phyloP scores from a whole-genome alignment of 2,113 vertebrate genomes.

The Charadrius vociferus region DNA sequence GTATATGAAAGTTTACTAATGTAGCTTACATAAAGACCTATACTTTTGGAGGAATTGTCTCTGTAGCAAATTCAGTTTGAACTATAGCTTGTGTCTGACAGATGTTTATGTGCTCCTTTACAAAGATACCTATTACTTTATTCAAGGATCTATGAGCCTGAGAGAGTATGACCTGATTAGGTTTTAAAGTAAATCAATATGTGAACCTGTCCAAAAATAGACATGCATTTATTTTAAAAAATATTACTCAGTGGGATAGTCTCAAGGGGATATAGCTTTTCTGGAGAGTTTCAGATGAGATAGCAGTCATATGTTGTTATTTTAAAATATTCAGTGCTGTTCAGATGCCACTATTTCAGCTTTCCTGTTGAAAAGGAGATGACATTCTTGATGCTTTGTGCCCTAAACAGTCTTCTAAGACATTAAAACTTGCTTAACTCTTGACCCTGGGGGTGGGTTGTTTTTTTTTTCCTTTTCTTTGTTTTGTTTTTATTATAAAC shows the following conservation, averaged over 20 bases:
- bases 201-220: constrained; percentile 49
- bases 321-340: constrained; percentile 3
- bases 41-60: constrained; percentile 17
- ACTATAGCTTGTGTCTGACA: not conserved
- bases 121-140: constrained; percentile 30
- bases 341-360: not conserved
- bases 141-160: constrained; percentile 55
- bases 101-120: not conserved
- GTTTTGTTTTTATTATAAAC: not conserved
- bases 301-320: not conserved
- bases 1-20: constrained; percentile 62
- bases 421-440: not conserved
- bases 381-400: not conserved
- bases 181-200: constrained; percentile 64
- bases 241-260: not conserved
- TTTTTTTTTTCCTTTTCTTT: not conserved
- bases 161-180: not conserved
- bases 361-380: not conserved
- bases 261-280: constrained; percentile 36
- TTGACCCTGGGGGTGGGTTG: not conserved
- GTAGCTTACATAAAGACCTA: constrained; percentile 34
- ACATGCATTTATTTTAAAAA: constrained; percentile 52
- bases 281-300: constrained; percentile 24
- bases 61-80: constrained; percentile 20
- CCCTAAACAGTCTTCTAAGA: not conserved